Conservation (phyloP, 2,113 vertebrate genomes). For the Ptilonorhynchus violaceus region DNA sequence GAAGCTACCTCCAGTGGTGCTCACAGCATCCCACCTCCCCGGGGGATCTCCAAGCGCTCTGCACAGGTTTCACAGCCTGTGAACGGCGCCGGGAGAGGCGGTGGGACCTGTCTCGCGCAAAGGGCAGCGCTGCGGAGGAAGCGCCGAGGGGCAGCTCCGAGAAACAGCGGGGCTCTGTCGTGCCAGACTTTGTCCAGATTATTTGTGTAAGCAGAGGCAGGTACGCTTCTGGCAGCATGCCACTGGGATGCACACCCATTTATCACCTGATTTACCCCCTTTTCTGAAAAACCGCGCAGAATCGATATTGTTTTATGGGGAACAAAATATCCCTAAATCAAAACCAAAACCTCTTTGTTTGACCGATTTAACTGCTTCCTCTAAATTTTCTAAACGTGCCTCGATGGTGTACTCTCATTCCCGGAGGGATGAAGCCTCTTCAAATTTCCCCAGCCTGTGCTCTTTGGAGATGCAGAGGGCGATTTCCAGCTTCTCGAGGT, state of each 20-base stretch:
- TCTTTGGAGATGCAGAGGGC: not conserved
- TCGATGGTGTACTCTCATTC: not conserved
- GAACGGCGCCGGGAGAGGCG: not conserved
- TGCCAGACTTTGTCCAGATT: not conserved
- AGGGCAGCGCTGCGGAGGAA: not conserved
- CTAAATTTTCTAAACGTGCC: not conserved
- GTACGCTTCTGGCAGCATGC: fast-evolving
- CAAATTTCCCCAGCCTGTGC: not conserved
- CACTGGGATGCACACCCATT: not conserved
- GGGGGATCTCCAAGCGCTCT: fast-evolving
- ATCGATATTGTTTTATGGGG: not conserved
- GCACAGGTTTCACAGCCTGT: not conserved
- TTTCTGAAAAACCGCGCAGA: not conserved
- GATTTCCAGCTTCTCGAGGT: not conserved
- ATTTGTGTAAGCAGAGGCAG: not conserved
- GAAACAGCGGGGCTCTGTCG: not conserved
- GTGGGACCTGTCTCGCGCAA: not conserved
- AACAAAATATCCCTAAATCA: not conserved
- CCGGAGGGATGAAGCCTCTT: not conserved
- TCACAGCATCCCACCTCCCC: fast-evolving
- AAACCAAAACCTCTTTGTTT: not conserved
- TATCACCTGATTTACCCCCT: not conserved
- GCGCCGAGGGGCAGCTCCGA: not conserved
- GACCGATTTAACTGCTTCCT: not conserved
- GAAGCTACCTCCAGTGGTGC: fast-evolving